Evolutionary conservation across 2,113 vertebrate species (phyloP).

Genomic region (Nycticebus coucang): DNA sequence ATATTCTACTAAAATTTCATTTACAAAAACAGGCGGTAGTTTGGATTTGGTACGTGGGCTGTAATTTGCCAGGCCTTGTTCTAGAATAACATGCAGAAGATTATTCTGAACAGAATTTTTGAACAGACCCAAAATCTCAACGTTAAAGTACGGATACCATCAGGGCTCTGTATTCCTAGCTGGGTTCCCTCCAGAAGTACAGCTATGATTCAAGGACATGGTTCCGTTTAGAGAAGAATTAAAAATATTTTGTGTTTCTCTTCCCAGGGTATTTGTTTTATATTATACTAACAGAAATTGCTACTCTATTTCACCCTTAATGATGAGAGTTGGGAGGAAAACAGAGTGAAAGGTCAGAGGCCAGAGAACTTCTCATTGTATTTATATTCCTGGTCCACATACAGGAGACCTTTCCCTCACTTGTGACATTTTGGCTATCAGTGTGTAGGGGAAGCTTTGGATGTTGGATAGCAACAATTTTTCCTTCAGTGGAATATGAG

Average conservation of each 20-base stretch:
- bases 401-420: not conserved
- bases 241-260: conserved; percentile 37
- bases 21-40: not conserved
- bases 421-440: conserved; percentile 17
- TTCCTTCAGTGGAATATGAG: conserved; percentile 1
- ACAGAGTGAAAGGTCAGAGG: not conserved
- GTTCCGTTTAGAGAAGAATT: conserved; percentile 1
- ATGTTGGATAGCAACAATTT: not conserved
- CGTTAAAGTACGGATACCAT: not conserved
- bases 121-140: not conserved
- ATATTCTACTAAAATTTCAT: not conserved
- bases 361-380: not conserved
- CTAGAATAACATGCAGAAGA: not conserved
- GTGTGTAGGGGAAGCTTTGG: not conserved
- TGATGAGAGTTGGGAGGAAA: not conserved
- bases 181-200: not conserved
- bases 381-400: not conserved
- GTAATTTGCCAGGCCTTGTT: not conserved
- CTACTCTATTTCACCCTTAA: not conserved
- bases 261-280: not conserved
- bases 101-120: not conserved
- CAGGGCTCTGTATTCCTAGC: not conserved
- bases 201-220: not conserved
- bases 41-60: not conserved
- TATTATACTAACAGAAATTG: conserved; percentile 16